phyloP scores from a whole-genome alignment of 2,113 vertebrate genomes.

The Sphaerodactylus townsendi region DNA sequence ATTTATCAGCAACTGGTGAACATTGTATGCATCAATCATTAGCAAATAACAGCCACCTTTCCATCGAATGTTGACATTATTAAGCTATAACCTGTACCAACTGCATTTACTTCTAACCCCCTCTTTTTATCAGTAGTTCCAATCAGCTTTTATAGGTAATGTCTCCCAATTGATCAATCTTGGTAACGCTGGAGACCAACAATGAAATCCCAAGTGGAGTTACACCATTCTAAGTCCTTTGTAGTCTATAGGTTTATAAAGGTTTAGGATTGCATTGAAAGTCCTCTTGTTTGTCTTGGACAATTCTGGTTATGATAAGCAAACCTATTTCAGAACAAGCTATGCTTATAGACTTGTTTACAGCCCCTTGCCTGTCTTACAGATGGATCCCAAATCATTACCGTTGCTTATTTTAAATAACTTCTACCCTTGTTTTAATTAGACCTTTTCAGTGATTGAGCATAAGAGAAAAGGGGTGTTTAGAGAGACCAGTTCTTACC shows the following conservation, averaged over 20 bases:
- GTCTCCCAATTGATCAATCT: conserved; percentile 44
- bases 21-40: conserved; percentile 17
- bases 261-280: not conserved
- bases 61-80: conserved; percentile 61
- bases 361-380: not conserved
- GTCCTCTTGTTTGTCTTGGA: conserved; percentile 47
- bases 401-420: not conserved
- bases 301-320: not conserved
- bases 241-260: too few relatives aligned
- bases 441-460: not conserved
- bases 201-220: too few relatives aligned
- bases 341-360: not conserved
- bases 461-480: not conserved
- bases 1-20: conserved; percentile 42
- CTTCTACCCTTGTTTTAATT: not conserved
- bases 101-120: conserved; percentile 53
- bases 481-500: not conserved
- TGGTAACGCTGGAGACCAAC: conserved; percentile 50
- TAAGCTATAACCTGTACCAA: conserved; percentile 51
- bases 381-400: not conserved
- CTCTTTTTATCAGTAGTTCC: conserved; percentile 52
- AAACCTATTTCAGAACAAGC: not conserved
- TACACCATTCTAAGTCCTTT: too few relatives aligned
- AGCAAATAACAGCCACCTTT: conserved; percentile 54
- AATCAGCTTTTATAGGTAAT: conserved; percentile 37